These are phyloP conservation scores for Quadroppia sp. DNA, from an alignment of 2,888 invertebrate species.

Conservation along the genomic window DNA sequence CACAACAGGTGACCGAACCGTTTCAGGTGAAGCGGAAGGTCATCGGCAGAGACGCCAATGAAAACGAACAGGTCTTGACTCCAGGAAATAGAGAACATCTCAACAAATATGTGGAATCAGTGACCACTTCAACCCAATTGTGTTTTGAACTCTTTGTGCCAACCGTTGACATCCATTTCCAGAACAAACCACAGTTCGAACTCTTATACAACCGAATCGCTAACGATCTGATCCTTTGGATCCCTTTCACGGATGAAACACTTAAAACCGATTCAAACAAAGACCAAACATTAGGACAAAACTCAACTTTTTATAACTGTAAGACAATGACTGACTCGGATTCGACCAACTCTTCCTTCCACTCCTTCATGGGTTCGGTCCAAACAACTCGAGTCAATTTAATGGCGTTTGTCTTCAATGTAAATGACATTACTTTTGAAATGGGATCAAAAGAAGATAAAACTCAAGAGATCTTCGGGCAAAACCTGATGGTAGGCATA, in stretches of 20 bases:
- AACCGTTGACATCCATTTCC: conserved; percentile 38
- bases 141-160: conserved; percentile 40
- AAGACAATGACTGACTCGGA: conserved; percentile 40
- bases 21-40: conserved; percentile 44
- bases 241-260: conserved; percentile 56
- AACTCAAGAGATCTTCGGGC: conserved; percentile 22
- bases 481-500: conserved; percentile 41
- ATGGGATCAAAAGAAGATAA: conserved; percentile 24
- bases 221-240: conserved; percentile 78
- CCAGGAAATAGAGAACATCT: conserved; percentile 41
- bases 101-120: conserved; percentile 26
- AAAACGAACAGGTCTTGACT: conserved; percentile 39
- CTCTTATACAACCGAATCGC: conserved; percentile 61
- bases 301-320: conserved; percentile 49
- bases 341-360: conserved; percentile 42
- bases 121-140: conserved; percentile 10
- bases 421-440: conserved; percentile 31
- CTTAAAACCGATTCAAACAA: background rate
- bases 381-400: conserved; percentile 20
- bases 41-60: conserved; percentile 26
- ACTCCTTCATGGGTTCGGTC: conserved; percentile 37
- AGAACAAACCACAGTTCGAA: conserved; percentile 43
- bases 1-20: conserved; percentile 28
- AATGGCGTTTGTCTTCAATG: conserved; percentile 25
- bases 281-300: background rate